phyloP scores from a whole-genome alignment of 2,888 invertebrate genomes.

The Drepanosiphum platanoidis region DNA sequence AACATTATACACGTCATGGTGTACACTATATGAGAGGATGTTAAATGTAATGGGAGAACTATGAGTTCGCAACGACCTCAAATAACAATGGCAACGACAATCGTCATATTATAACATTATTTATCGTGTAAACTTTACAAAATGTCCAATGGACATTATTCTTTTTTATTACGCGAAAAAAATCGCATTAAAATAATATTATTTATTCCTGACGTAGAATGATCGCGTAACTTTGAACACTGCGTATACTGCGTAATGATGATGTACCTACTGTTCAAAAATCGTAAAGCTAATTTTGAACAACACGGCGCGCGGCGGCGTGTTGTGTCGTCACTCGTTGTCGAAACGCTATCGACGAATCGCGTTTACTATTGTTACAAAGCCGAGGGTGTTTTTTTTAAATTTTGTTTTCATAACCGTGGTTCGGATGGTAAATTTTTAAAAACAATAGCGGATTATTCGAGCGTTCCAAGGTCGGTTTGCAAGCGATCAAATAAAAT shows the following conservation, averaged over 20 bases:
- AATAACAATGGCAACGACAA: slow-evolving; percentile 42
- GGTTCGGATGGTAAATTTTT: no score
- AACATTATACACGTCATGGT: slow-evolving; percentile 11
- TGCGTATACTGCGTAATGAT: background rate
- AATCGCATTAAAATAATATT: slow-evolving; percentile 42
- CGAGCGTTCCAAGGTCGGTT: no score
- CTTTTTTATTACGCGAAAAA: slow-evolving; percentile 41
- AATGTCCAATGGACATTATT: slow-evolving; percentile 46
- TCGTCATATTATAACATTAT: slow-evolving; percentile 39
- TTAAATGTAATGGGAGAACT: slow-evolving; percentile 29
- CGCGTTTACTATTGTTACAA: background rate
- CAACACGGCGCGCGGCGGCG: no score
- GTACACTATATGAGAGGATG: background rate
- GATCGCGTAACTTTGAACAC: slow-evolving; percentile 35
- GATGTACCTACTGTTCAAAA: slow-evolving; percentile 35
- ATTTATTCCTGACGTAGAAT: slow-evolving; percentile 40
- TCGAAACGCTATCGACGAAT: slow-evolving; percentile 9
- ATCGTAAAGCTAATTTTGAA: slow-evolving; percentile 39
- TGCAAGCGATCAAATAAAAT: no score
- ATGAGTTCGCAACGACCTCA: slow-evolving; percentile 18
- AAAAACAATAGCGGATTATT: no score
- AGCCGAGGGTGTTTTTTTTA: no score
- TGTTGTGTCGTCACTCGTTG: slow-evolving; percentile 14
- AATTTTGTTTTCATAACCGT: no score
- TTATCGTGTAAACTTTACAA: slow-evolving; percentile 51